These are phyloP conservation scores for Trichechus manatus DNA, from an alignment of 2,113 vertebrate genomes.

Conservation along the genomic window DNA sequence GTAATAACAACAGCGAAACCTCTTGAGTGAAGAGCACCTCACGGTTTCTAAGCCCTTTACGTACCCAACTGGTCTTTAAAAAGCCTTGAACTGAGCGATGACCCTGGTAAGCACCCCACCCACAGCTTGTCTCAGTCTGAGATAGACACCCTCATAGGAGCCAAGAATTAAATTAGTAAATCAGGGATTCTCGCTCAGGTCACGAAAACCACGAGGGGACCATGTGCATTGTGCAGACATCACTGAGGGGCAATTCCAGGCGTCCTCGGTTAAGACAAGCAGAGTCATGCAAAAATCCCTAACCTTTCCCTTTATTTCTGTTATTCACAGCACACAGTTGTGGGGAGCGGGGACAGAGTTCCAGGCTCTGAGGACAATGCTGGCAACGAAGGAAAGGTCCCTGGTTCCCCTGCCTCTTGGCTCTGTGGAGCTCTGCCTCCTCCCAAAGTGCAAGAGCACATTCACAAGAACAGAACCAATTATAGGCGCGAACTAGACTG, in stretches of 20 bases:
- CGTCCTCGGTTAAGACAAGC: not conserved
- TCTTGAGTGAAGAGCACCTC: not conserved
- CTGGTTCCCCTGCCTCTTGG: not conserved
- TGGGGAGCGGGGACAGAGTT: not conserved
- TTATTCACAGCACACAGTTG: not conserved
- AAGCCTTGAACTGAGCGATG: not conserved
- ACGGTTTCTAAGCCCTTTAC: not conserved
- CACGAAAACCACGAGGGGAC: not conserved
- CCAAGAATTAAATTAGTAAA: not conserved
- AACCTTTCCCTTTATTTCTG: not conserved
- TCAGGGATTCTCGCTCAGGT: not conserved
- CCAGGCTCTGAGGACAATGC: slow-evolving; percentile 12
- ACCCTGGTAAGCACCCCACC: not conserved
- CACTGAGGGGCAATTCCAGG: not conserved
- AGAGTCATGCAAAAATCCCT: not conserved
- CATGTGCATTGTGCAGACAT: not conserved
- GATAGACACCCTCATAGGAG: not conserved
- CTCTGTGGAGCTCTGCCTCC: not conserved
- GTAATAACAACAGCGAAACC: not conserved
- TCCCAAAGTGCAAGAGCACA: not conserved
- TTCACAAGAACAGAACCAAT: slow-evolving; percentile 48
- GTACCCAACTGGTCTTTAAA: not conserved
- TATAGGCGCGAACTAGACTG: not conserved
- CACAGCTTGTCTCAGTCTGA: not conserved
- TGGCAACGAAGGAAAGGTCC: not conserved